Base-by-base conservation (phyloP, 2,888 invertebrate species). In the Atrina japonica region DNA sequence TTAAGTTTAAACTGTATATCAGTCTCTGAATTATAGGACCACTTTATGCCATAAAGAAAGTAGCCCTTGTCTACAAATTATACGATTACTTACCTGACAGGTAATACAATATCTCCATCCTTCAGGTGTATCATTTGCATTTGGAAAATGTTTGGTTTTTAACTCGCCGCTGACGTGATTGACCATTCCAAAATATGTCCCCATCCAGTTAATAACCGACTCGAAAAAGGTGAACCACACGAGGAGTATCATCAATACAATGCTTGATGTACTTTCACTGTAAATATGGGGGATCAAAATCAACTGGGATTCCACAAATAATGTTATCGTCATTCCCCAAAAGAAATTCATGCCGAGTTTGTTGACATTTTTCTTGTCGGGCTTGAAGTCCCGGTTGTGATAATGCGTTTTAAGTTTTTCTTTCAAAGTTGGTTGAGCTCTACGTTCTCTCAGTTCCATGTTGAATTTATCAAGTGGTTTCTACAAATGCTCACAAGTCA, bases 31-130 rank as follows among this genome's bases (percentile, higher is more conserved):
- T n/a, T n/a, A n/a, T n/a, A n/a, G n/a, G n/a, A n/a, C n/a, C n/a
- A n/a, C n/a, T n/a, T n/a, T n/a, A n/a, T n/a, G n/a, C n/a, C n/a
- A n/a, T n/a, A n/a, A n/a, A n/a, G n/a, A n/a, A n/a, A n/a, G n/a
- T n/a, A n/a, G n/a, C n/a, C n/a, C n/a, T n/a, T n/a, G n/a, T n/a
- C n/a, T n/a, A n/a, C n/a, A n/a, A n/a, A n/a, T n/a, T n/a, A n/a
- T n/a, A n/a, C n/a, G n/a, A n/a, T n/a, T n/a, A 21, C n/a, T 52
- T 66, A 80, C 74, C 76, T 85, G 83, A 66, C 86, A 86, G n/a
- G 63, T 80, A 11, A 76, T 73, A 69, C 86, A 86, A 29, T 66
- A 72, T 45, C 43, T 75, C 83, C 83, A 85, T 50, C 81, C 84
- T 52, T 60, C 63, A 16, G 83, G 86, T 0, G 82, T 83, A 0